Percentiles rank a stretch among this genome's conserved stretches.
Evolutionary conservation across 2,888 invertebrate species (phyloP).

Genomic region (Alentia gelatinosa): DNA sequence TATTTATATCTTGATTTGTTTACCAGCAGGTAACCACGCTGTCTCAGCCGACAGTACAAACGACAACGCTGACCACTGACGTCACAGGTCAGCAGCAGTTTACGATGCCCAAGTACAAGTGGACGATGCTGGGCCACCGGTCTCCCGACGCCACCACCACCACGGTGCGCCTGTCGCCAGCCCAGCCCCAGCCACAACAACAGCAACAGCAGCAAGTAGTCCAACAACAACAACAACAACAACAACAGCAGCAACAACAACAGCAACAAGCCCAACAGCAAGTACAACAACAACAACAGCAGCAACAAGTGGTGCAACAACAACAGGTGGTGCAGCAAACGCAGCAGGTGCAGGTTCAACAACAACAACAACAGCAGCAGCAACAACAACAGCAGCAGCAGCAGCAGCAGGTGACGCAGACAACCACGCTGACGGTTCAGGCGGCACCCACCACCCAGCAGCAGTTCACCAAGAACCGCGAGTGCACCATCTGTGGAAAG

Average conservation of each 20-base stretch:
- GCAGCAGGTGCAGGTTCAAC: not conserved
- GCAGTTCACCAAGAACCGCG: constrained; percentile 37
- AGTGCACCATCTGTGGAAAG: constrained; percentile 41
- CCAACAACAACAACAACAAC: not conserved
- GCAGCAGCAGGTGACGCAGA: not conserved
- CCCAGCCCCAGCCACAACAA: too few species aligned
- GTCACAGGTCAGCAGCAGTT: not conserved
- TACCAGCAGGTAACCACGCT: constrained; percentile 26
- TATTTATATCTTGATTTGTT: too few species aligned
- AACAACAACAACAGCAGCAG: not conserved
- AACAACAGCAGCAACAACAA: not conserved
- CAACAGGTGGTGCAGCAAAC: not conserved
- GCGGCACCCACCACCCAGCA: not conserved
- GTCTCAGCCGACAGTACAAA: constrained; percentile 5
- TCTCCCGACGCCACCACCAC: not conserved
- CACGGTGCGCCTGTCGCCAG: constrained; percentile 12
- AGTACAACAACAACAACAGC: not conserved
- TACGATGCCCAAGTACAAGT: constrained; percentile 44
- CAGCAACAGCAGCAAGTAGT: not conserved
- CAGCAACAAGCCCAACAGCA: not conserved
- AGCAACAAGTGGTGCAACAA: not conserved
- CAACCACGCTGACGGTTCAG: not conserved
- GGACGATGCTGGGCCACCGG: constrained; percentile 42
- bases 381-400: not conserved
- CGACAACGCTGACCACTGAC: not conserved